Base-by-base conservation (phyloP, 1,140 invertebrate genomes). In the Caerostris darwini region DNA sequence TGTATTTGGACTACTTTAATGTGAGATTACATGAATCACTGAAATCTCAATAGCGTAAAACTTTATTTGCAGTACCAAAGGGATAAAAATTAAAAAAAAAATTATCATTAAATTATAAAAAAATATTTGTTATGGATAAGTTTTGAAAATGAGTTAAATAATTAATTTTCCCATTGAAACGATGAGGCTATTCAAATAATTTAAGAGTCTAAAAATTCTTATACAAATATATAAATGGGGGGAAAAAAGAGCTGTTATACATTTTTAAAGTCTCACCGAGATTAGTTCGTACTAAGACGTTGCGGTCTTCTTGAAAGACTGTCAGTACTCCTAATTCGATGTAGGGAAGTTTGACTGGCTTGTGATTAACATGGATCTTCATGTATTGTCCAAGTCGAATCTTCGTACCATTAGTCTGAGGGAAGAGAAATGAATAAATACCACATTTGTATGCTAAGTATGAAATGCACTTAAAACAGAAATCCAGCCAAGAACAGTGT, bases 381-480 rank as follows among this genome's bases (percentile, higher is more conserved):
- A 98, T 97, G 95, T 97, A 97, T 95, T 98, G 98, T n/a, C 98
- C 98, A 81, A 99, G 97, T 95, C 98, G 98, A 7, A 99, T 97
- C 96, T 98, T 98, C 7, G 97, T 96, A 0, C 97, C 95, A 50
- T 95, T 94, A 53, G 96, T 93, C 94, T 96, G 95, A n/a, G 10
- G 12, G 64, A n/a, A 83, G 17, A 53, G 57, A 85, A 57, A 57
- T 19, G 0, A 85, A 57, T 85, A 17, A 10, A 17, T 10, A 58
- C 8, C 5, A 85, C 5, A 57, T 57, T 85, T 4, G n/a, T 82
- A 14, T 53, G 34, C 6, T 77, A 53, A 77, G 7, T 77, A 77
- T 7, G 34, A 50, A 77, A 77, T 4, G 1, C 10, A 77, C 34
- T 77, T 53, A 77, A 53, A 53, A 77, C 4, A 50, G 50, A 10